A percentile compares a stretch with the other conserved stretches of the same genome.
phyloP scores from a whole-genome alignment of 2,888 invertebrate species.

The Drosophila sordidapex region DNA sequence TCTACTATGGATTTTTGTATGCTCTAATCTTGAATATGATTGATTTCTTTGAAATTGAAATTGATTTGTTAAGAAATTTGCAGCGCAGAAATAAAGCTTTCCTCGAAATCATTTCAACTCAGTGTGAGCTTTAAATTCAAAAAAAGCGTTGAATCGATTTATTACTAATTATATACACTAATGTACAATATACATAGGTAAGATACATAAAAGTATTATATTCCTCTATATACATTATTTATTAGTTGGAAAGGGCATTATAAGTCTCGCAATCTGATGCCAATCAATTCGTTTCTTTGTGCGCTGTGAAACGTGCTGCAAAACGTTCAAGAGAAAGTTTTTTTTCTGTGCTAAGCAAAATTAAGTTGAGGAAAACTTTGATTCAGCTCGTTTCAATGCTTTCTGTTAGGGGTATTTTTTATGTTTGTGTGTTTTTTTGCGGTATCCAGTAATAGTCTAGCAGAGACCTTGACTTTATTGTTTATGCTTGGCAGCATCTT shows the following conservation, averaged over 20 bases:
- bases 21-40: constrained; percentile 26
- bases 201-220: not conserved
- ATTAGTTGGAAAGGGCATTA: not conserved
- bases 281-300: not conserved
- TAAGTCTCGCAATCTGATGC: not conserved
- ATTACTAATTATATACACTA: not conserved
- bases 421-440: not conserved
- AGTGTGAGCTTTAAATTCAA: no score
- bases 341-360: constrained; percentile 34
- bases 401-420: constrained; percentile 1
- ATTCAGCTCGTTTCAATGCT: constrained; percentile 18
- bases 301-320: constrained; percentile 6
- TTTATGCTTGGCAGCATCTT: constrained; percentile 23
- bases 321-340: constrained; percentile 16
- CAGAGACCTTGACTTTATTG: constrained; percentile 47
- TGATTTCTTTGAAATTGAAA: not conserved
- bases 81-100: not conserved
- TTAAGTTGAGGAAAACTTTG: constrained; percentile 13
- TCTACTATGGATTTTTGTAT: constrained; percentile 18
- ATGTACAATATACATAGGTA: not conserved
- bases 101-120: not conserved
- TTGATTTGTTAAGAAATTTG: not conserved
- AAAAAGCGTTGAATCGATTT: not conserved
- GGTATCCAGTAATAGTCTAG: not conserved
- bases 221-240: not conserved